Base-by-base conservation (phyloP, 1,140 invertebrate genomes). In the Danaus melanippus region DNA sequence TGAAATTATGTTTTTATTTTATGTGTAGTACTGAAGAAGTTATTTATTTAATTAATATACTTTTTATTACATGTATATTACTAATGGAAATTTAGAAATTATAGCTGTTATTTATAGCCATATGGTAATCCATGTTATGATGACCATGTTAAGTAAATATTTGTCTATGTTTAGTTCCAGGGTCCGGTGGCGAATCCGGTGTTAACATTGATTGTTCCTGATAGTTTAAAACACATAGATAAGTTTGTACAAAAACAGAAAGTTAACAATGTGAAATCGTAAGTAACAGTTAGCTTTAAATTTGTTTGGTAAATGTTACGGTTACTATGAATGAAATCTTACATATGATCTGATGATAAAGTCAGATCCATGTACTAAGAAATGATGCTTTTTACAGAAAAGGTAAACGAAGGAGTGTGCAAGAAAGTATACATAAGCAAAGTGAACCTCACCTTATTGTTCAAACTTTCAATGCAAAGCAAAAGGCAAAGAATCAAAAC, bases 221-320 rank as follows among this genome's bases (percentile, higher is more conserved):
- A 84, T 2, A 56, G 67, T 15, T 52, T 83, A 17, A 79, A 81
- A 54, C 83, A 86, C 44, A 82, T 86, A 64, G 79, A 84, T 53
- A 62, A 81, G 21, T 77, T 79, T 71, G 80, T 86, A 2, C 76
- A 77, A 51, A 78, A 62, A 49, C 79, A 82, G 46, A 86, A 68
- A 57, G 17, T 56, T 71, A 12, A 10, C 63, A 10, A 59, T 12
- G 49, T 47, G 6, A 84, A 72, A 66, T 50, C 62, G 82, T 85
- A 69, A 74, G 78, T 78, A 8, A 21, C 17, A 46, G 39, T 17
- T 48, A 44, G 46, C 40, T 46, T 12, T 42, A 41, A 42, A 1
- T 40, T 12, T 56, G n/a, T 50, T 12, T 10, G 1, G 2, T 46
- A 46, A n/a, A 46, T 46, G 3, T 46, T 4, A 32, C 6, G 2